Conservation (phyloP, 2,797 vertebrate genomes). For the Glossophaga mutica region DNA sequence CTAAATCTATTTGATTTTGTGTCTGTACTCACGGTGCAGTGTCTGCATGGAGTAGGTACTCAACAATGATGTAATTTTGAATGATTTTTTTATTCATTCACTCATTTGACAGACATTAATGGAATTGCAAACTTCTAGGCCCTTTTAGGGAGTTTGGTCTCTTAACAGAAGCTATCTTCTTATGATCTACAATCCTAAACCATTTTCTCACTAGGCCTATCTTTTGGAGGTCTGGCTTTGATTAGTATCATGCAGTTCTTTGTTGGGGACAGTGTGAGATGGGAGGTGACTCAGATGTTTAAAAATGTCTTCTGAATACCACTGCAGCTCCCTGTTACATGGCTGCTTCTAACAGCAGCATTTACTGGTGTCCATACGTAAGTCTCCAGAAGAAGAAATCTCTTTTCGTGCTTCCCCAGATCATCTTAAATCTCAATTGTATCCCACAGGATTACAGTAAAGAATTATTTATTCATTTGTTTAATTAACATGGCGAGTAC, state of each 20-base stretch:
- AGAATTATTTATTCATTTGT: background rate
- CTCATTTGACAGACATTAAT: background rate
- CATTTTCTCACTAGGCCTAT: background rate
- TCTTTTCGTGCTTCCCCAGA: background rate
- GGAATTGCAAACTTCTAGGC: background rate
- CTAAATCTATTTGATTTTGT: background rate
- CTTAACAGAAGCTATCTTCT: background rate
- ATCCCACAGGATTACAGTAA: background rate
- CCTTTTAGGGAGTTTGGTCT: background rate
- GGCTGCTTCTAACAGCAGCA: background rate
- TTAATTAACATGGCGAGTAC: background rate
- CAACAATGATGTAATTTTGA: background rate
- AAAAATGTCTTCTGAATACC: background rate
- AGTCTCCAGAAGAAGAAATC: background rate
- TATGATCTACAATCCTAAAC: background rate
- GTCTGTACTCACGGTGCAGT: background rate
- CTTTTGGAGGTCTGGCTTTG: background rate
- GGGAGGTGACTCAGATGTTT: background rate
- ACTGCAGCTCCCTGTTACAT: background rate
- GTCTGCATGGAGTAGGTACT: background rate
- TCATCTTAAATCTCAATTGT: background rate
- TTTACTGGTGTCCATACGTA: background rate
- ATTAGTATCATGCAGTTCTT: background rate
- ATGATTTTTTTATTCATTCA: background rate
- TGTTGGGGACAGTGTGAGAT: background rate